Conservation (phyloP, 2,113 vertebrate species). For the Eurystomus gularis region DNA sequence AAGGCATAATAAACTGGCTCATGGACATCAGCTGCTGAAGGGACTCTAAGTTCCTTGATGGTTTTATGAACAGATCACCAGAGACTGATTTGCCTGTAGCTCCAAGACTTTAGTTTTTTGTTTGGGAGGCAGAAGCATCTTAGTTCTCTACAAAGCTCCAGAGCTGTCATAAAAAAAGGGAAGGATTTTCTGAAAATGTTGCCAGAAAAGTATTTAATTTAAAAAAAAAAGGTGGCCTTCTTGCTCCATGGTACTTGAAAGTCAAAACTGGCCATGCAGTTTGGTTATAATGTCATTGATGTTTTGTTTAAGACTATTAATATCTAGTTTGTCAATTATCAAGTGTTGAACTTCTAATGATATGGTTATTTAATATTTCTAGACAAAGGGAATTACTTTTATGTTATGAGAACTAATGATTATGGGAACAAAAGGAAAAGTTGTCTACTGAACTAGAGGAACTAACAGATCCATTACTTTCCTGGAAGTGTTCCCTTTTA, state of each 20-base stretch:
- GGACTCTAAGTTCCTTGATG: background rate
- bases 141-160: background rate
- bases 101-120: background rate
- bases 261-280: background rate
- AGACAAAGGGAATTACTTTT: conserved; percentile 47
- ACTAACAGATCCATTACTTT: conserved; percentile 55
- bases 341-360: background rate
- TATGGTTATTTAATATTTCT: background rate
- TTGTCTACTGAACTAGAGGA: conserved; percentile 50
- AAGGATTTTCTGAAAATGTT: background rate
- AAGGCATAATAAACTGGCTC: background rate
- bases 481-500: conserved; percentile 51
- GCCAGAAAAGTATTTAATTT: background rate
- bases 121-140: background rate
- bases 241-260: background rate
- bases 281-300: background rate
- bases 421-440: conserved; percentile 51
- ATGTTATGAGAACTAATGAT: conserved; percentile 44
- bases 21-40: background rate
- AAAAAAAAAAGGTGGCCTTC: background rate
- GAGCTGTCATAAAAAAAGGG: background rate
- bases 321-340: conserved; percentile 6
- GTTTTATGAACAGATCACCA: background rate
- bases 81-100: background rate
- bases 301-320: background rate